phyloP scores from a whole-genome alignment of 2,797 vertebrate species.

The Mus spretus region DNA sequence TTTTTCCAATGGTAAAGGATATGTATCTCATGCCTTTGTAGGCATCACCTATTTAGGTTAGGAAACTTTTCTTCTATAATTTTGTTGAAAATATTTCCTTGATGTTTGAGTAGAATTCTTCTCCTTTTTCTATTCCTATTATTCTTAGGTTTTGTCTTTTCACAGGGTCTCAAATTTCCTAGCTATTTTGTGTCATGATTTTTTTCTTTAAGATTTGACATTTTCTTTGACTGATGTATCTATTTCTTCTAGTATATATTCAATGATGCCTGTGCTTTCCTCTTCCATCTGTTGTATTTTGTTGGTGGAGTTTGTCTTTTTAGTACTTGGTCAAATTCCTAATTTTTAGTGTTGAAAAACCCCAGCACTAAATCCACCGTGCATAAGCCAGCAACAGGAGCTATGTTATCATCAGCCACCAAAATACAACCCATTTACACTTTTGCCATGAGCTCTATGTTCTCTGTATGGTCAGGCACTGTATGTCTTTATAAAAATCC shows the following conservation, averaged over 20 bases:
- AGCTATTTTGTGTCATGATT: not conserved
- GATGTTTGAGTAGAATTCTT: not conserved
- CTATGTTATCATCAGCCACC: not conserved
- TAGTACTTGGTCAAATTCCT: not conserved
- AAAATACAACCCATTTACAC: not conserved
- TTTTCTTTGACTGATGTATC: not conserved
- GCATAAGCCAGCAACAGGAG: not conserved
- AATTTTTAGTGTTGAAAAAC: not conserved
- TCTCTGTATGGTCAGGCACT: not conserved
- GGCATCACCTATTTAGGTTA: not conserved
- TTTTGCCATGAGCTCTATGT: not conserved
- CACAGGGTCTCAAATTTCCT: not conserved
- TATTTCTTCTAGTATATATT: not conserved
- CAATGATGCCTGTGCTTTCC: not conserved
- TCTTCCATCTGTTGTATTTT: not conserved
- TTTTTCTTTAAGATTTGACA: not conserved
- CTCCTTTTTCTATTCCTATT: not conserved
- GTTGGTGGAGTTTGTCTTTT: not conserved
- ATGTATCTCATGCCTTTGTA: not conserved
- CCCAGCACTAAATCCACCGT: not conserved
- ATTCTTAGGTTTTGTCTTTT: not conserved
- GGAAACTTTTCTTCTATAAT: not conserved
- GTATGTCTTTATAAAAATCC: not conserved
- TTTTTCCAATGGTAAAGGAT: not conserved
- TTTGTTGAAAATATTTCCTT: not conserved